Percentiles rank a stretch among this genome's conserved stretches.
phyloP scores from a whole-genome alignment of 1,140 invertebrate species.

The Procambarus virginalis region DNA sequence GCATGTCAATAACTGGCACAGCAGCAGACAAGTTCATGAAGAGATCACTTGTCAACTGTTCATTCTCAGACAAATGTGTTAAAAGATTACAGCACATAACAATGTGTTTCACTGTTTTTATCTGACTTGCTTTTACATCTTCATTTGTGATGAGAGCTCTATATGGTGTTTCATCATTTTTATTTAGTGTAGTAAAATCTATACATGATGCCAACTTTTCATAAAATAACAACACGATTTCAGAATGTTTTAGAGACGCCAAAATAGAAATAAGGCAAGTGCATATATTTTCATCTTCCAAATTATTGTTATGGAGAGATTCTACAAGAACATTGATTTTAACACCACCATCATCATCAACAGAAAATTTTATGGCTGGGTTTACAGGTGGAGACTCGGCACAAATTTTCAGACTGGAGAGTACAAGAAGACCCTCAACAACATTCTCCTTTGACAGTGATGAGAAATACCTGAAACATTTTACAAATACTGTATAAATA shows the following conservation, averaged over 20 bases:
- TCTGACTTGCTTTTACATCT: constrained; percentile 19
- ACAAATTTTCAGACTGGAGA: constrained; percentile 25
- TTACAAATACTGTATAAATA: neutral
- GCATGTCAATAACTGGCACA: constrained; percentile 41
- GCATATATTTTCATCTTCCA: constrained; percentile 46
- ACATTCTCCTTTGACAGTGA: constrained; percentile 10
- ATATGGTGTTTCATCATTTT: neutral
- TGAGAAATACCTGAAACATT: constrained; percentile 31
- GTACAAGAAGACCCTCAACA: constrained; percentile 47
- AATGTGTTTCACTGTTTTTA: constrained; percentile 35
- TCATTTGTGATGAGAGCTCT: constrained; percentile 30
- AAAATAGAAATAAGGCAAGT: constrained; percentile 38
- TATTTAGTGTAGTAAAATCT: constrained; percentile 34
- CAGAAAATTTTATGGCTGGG: constrained; percentile 16
- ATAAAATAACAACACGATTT: constrained; percentile 54
- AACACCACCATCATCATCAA: constrained; percentile 56
- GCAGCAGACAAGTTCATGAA: constrained; percentile 61
- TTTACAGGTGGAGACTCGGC: constrained; percentile 30
- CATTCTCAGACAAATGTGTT: constrained; percentile 39
- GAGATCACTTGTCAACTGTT: constrained; percentile 38
- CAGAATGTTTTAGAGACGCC: constrained; percentile 32
- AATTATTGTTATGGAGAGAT: neutral
- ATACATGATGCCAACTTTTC: constrained; percentile 39
- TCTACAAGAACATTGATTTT: neutral
- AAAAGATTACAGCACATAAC: constrained; percentile 34